These are phyloP conservation scores for Acronicta aceris DNA, from an alignment of 2,888 invertebrate species.

Conservation along the genomic window DNA sequence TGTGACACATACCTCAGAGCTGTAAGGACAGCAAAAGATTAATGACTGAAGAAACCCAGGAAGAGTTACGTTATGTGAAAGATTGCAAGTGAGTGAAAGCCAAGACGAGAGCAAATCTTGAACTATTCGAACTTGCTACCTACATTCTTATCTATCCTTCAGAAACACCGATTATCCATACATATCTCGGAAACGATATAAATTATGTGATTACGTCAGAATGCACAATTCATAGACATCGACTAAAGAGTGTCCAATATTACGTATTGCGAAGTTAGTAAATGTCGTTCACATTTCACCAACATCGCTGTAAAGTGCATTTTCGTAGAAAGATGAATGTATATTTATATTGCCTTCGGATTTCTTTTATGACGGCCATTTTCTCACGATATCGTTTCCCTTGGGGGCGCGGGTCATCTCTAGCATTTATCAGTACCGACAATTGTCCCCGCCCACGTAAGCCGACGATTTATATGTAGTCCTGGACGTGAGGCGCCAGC, in stretches of 20 bases:
- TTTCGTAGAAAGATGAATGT: constrained; percentile 30
- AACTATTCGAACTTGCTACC: constrained; percentile 13
- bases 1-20: constrained; percentile 33
- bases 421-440: constrained; percentile 72
- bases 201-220: constrained; percentile 47
- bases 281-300: constrained; percentile 37
- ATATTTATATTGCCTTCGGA: constrained; percentile 24
- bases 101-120: constrained; percentile 25
- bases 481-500: constrained; percentile 66
- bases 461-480: constrained; percentile 72
- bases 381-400: constrained; percentile 67
- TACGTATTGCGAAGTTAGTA: constrained; percentile 45
- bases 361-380: constrained; percentile 51
- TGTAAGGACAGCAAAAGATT: constrained; percentile 46
- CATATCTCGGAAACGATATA: constrained; percentile 43
- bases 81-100: constrained; percentile 44
- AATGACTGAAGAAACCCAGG: constrained; percentile 48
- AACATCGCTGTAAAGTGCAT: constrained; percentile 14
- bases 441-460: constrained; percentile 75
- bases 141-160: not conserved
- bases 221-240: constrained; percentile 34
- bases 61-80: constrained; percentile 49
- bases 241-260: constrained; percentile 54
- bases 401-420: constrained; percentile 63
- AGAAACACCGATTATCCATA: constrained; percentile 20